Evolutionary conservation across 2,113 vertebrate genomes (phyloP).

Genomic region (Diadophis punctatus): DNA sequence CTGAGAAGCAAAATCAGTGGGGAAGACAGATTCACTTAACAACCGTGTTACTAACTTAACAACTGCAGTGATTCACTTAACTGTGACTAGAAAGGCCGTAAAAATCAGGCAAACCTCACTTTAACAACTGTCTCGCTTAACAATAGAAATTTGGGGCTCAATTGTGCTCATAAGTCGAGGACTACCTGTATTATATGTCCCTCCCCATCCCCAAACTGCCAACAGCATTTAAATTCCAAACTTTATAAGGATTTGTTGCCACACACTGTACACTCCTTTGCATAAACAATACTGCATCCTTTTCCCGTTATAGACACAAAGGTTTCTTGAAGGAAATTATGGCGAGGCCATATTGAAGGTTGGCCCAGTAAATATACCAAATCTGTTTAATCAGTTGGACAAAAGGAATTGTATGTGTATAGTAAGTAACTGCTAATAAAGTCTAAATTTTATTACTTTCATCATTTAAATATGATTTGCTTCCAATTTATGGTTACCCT

Average conservation of each 20-base stretch:
- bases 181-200: neutral
- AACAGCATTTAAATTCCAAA: neutral
- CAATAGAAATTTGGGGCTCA: neutral
- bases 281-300: neutral
- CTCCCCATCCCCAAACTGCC: neutral
- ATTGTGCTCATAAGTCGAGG: neutral
- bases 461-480: neutral
- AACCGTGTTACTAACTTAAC: neutral
- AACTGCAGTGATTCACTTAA: neutral
- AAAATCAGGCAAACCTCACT: neutral
- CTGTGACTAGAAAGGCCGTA: neutral
- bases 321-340: neutral
- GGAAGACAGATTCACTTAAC: neutral
- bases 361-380: neutral
- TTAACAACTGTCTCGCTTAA: neutral
- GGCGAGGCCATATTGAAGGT: neutral
- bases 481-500: neutral
- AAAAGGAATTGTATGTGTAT: neutral
- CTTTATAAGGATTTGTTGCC: neutral
- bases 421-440: neutral
- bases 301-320: neutral
- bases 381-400: neutral
- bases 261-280: neutral
- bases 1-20: neutral
- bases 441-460: neutral